Percentiles rank a stretch among this genome's conserved stretches.
Conservation (phyloP, 2,888 invertebrate genomes). For the Galerucella pusilla region DNA sequence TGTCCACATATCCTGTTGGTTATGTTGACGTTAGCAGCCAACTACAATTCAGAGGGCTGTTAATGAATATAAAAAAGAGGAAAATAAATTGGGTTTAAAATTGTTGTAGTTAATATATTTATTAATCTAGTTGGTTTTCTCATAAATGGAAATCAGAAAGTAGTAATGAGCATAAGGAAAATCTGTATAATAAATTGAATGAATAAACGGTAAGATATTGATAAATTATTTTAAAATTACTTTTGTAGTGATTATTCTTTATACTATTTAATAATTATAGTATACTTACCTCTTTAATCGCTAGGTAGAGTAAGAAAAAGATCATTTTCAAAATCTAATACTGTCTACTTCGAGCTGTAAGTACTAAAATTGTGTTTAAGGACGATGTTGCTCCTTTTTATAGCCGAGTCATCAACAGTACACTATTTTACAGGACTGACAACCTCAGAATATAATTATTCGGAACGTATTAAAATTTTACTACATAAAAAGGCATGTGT, state of each 20-base stretch:
- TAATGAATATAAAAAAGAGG: not conserved
- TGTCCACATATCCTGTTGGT: not conserved
- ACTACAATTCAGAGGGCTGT: not conserved
- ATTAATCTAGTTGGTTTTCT: too few species aligned
- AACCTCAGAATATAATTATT: not conserved
- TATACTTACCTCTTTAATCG: not conserved
- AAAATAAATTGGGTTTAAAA: not conserved
- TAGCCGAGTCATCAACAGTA: not conserved
- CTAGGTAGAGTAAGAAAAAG: not conserved
- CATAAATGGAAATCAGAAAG: too few species aligned
- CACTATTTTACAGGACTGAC: conserved; percentile 1
- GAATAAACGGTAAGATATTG: too few species aligned
- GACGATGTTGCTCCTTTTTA: not conserved
- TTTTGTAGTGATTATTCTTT: too few species aligned
- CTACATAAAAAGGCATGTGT: too few species aligned
- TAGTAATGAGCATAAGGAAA: too few species aligned
- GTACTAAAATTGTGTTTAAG: not conserved
- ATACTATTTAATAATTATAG: too few species aligned
- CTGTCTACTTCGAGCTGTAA: not conserved
- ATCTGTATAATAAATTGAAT: too few species aligned
- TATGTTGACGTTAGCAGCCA: not conserved
- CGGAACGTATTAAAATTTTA: too few species aligned
- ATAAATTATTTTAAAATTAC: too few species aligned
- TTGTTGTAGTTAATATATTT: too few species aligned
- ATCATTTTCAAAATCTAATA: not conserved